Percentiles rank a stretch among this genome's conserved stretches.
These are phyloP conservation scores for Crocallis elinguaria DNA, from an alignment of 2,888 invertebrate species.

Conservation along the genomic window DNA sequence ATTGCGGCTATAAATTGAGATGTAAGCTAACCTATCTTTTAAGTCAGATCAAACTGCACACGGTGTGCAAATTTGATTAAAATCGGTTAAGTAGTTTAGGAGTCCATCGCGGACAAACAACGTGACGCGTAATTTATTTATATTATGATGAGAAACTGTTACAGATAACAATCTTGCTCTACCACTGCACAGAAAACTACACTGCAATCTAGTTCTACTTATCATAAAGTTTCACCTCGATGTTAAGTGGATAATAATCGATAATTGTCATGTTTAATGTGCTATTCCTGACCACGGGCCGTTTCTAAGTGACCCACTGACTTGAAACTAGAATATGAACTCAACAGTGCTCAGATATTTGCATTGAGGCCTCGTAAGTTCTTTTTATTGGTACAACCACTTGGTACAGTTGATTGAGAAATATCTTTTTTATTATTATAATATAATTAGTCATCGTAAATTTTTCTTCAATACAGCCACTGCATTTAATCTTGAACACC, in stretches of 20 bases:
- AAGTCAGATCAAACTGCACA: too few relatives aligned
- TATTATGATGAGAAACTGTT: constrained; percentile 27
- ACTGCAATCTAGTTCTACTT: constrained; percentile 43
- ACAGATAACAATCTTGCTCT: constrained; percentile 6
- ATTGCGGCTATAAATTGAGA: too few relatives aligned
- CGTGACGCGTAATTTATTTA: neutral
- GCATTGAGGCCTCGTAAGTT: constrained; percentile 14
- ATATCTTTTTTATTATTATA: too few relatives aligned
- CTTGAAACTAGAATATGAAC: constrained; percentile 52
- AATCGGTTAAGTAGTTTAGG: too few relatives aligned
- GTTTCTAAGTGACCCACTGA: constrained; percentile 71
- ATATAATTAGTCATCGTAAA: neutral
- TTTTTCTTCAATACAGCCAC: too few relatives aligned
- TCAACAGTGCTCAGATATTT: constrained; percentile 18
- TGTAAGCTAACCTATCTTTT: too few relatives aligned
- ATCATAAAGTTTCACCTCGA: constrained; percentile 63
- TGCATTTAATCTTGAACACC: too few relatives aligned
- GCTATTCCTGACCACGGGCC: constrained; percentile 40
- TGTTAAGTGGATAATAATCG: constrained; percentile 59
- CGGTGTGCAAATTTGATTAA: too few relatives aligned
- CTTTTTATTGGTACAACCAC: constrained; percentile 5
- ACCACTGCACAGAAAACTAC: constrained; percentile 37
- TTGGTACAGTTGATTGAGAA: too few relatives aligned
- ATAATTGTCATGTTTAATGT: constrained; percentile 70
- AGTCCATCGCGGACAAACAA: neutral